Percentiles rank a stretch among this genome's conserved stretches.
Evolutionary conservation across 1,140 invertebrate genomes (phyloP).

Genomic region (Triops longicaudatus): DNA sequence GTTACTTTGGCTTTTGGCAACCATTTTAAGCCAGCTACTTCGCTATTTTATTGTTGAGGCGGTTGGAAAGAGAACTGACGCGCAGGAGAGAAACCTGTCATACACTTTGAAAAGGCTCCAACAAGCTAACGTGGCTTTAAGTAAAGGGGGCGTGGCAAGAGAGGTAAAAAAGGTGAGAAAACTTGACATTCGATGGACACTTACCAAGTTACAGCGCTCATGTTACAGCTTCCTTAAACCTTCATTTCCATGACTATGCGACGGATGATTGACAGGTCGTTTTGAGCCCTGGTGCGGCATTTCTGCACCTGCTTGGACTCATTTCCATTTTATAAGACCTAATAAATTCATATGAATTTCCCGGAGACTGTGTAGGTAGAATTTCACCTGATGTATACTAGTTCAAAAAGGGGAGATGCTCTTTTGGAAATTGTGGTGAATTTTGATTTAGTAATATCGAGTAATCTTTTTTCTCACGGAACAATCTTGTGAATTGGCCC

Average conservation of each 20-base stretch:
- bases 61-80: neutral
- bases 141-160: neutral
- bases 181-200: neutral
- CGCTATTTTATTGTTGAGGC: neutral
- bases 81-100: neutral
- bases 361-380: no score
- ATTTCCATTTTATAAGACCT: no score
- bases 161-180: neutral
- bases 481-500: neutral
- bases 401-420: no score
- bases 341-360: no score
- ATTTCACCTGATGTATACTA: no score
- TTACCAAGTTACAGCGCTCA: neutral
- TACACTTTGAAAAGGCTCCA: neutral
- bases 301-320: neutral
- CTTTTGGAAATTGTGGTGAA: no score
- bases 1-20: neutral
- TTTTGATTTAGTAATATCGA: no score
- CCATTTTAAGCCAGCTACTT: neutral
- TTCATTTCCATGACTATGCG: neutral
- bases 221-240: neutral
- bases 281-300: no score
- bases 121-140: neutral
- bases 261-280: neutral
- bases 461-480: no score